Conservation (phyloP, 2,797 vertebrate species). For the Xenops minutus region DNA sequence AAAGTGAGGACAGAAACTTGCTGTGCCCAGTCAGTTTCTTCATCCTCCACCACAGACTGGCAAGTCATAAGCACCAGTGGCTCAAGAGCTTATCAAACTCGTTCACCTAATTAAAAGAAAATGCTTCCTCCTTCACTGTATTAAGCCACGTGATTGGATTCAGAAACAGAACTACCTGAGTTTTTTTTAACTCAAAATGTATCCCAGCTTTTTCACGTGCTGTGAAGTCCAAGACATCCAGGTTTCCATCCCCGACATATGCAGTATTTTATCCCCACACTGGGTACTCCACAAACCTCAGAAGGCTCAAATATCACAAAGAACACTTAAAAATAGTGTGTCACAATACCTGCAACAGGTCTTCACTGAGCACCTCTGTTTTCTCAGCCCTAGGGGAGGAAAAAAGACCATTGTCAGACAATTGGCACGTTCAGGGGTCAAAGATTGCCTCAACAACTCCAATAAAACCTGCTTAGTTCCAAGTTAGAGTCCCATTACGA, state of each 20-base stretch:
- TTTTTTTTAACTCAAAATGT: neutral
- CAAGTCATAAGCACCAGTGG: neutral
- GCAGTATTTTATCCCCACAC: neutral
- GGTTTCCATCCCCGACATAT: neutral
- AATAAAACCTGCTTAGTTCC: neutral
- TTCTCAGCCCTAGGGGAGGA: conserved; percentile 89
- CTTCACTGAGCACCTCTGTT: conserved; percentile 98
- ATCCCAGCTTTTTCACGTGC: neutral
- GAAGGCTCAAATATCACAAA: neutral
- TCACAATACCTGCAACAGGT: conserved; percentile 90
- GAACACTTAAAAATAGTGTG: neutral
- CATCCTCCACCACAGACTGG: neutral
- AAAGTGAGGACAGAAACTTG: neutral
- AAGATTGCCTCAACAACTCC: neutral
- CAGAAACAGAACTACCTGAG: neutral
- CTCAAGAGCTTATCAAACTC: neutral
- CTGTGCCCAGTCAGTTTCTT: neutral
- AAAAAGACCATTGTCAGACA: neutral
- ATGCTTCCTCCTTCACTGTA: neutral
- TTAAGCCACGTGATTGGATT: accelerated
- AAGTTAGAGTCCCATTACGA: accelerated
- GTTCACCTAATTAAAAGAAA: neutral
- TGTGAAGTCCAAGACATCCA: neutral
- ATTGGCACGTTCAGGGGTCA: neutral
- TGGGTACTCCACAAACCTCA: neutral